Evolutionary conservation across 2,797 vertebrate species (phyloP), one percentile per base, ranked within the genome.

Genomic region (Mallotus villosus): DNA sequence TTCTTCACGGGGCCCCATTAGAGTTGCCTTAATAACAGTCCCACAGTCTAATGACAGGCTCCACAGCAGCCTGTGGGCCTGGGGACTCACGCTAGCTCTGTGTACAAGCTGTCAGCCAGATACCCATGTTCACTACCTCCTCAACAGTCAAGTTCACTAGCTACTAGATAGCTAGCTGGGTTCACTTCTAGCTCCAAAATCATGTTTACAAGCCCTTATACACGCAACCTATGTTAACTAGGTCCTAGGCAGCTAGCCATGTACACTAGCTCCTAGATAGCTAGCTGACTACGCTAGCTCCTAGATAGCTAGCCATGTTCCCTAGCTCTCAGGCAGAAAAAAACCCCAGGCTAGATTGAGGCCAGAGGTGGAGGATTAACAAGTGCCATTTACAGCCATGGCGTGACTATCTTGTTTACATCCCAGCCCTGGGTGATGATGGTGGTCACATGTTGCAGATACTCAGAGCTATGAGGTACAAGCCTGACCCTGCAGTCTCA

Each of bases 21-120:
- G 63, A 49, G 25, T 53, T 41, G 78, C 85, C 80, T 84, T 86
- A 87, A 88, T 72, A 60, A 81, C 75, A 74, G 68, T n/a, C 51
- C 19, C 70, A 74, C 63, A 70, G 65, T 46, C 79, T 82, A 78
- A 73, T 71, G 63, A 74, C 66, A 53, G 76, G 59, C 69, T 71
- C 34, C 63, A 58, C 49, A 53, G 25, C 68, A 73, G 67, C 55
- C 58, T 24, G 19, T 46, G 65, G 77, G 61, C 72, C 74, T 57
- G 24, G 17, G 17, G 32, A 49, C 55, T 53, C 65, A 59, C 25
- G 29, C 64, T 53, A 63, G 37, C 22, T 27, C 32, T n/a, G 46
- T 46, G 9, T 46, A 12, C 41, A 46, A 46, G 41, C 41, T 46
- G 41, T 46, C 41, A 46, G 41, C 11, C 9, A 46, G 41, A 11